These are phyloP conservation scores for Sialia sialis DNA, from an alignment of 2,113 vertebrate species.

Conservation along the genomic window DNA sequence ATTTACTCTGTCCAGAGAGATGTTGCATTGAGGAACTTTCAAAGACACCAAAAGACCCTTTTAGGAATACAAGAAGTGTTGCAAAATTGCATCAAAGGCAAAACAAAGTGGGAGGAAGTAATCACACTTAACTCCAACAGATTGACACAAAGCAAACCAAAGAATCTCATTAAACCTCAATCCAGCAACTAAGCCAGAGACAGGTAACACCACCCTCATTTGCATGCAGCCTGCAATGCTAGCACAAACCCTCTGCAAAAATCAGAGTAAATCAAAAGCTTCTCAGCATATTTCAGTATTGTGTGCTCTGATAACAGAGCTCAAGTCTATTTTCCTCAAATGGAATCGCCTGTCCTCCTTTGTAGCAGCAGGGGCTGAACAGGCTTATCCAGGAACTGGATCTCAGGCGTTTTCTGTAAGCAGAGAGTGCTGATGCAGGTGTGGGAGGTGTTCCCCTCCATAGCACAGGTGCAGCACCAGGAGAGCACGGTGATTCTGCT, in stretches of 20 bases:
- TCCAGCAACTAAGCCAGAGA: neutral
- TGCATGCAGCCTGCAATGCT: neutral
- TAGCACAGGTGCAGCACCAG: neutral
- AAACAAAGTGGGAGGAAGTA: neutral
- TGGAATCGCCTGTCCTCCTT: neutral
- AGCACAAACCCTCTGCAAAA: neutral
- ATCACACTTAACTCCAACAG: neutral
- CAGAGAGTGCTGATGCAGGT: neutral
- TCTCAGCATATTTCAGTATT: neutral
- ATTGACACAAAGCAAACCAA: neutral
- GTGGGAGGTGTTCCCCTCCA: neutral
- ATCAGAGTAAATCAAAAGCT: neutral
- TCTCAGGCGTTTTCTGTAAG: neutral
- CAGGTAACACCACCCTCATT: neutral
- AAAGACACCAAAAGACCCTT: neutral
- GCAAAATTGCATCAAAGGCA: constrained; percentile 8
- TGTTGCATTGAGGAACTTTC: neutral
- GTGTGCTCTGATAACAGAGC: neutral
- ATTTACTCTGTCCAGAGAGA: neutral
- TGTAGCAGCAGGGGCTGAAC: neutral
- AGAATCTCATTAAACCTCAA: neutral
- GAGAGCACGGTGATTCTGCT: neutral
- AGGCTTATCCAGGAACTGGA: neutral
- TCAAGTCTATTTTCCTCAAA: neutral
- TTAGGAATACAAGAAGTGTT: neutral